Evolutionary conservation across 2,113 vertebrate species (phyloP).

Genomic region (Myanophis thanlyinensis): DNA sequence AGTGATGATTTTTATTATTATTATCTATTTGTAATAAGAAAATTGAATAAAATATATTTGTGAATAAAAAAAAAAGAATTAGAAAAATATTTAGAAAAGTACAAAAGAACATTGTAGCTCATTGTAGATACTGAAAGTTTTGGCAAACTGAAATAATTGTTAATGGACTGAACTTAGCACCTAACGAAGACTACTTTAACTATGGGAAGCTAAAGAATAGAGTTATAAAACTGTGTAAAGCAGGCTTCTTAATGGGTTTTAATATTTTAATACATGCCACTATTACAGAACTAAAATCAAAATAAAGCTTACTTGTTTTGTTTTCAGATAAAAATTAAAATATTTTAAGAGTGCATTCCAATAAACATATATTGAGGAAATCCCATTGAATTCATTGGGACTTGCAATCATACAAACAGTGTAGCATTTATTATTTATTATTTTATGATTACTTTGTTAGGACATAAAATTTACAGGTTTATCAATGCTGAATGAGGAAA

Average conservation of each 20-base stretch:
- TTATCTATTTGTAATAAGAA: too few relatives aligned
- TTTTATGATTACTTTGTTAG: not conserved
- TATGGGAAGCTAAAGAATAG: not conserved
- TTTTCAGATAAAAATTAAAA: not conserved
- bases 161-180: slow-evolving; percentile 1
- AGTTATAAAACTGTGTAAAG: not conserved
- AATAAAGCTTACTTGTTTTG: not conserved
- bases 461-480: not conserved
- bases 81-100: not conserved
- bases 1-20: too few relatives aligned
- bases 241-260: not conserved
- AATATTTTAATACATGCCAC: not conserved
- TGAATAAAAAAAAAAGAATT: too few relatives aligned
- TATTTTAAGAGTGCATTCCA: not conserved
- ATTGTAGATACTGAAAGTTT: not conserved
- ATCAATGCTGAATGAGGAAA: not conserved
- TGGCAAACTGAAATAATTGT: not conserved
- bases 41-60: too few relatives aligned
- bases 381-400: not conserved
- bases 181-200: slow-evolving; percentile 5
- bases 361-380: not conserved
- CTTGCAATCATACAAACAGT: not conserved
- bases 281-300: not conserved
- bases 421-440: not conserved
- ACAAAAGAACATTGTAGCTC: not conserved